Evolutionary conservation across 2,113 vertebrate genomes (phyloP), one percentile per base, ranked within the genome.

Genomic region (Eptesicus fuscus): DNA sequence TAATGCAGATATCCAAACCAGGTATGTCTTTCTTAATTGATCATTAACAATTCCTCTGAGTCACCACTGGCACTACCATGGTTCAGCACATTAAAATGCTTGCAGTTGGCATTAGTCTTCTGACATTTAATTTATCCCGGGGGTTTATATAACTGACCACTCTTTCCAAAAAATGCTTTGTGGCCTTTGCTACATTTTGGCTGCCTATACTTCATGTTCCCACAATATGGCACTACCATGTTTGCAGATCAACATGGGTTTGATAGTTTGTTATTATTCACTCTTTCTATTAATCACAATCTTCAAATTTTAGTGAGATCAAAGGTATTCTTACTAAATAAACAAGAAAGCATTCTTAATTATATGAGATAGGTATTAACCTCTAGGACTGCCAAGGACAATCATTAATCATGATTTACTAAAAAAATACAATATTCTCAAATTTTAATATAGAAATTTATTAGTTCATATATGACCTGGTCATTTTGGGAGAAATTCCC

Each of bases 341-440:
- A 86, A 13, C 6, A 82, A 35, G 25, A 90, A 63, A 79, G 1
- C 4, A 6, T 53, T 1, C 1, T 51, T 56, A 65, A 13, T 49
- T 91, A n/a, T 30, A 14, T 32, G 32, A 87, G 7, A 20, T 1
- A 53, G 4, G 32, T 40, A 22, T 28, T 87, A 47, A 73, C 3
- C 2, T 85, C 25, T 5, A 88, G 18, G 0, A 7, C 3, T 1
- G 47, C 0, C 4, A 44, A 20, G 9, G 32, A 6, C 18, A 83
- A 53, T 73, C 10, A 53, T 17, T 44, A 63, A 82, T 51, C 16
- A 28, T 76, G 11, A 82, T 51, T 93, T 59, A 49, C 25, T 6
- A 74, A 61, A 71, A 4, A 37, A 25, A 71, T 30, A 85, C 61
- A 86, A 79, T 70, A 44, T 30, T 71, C 9, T 77, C 1, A 85